Evolutionary conservation across 2,888 invertebrate species (phyloP).

Genomic region (Tuta absoluta): DNA sequence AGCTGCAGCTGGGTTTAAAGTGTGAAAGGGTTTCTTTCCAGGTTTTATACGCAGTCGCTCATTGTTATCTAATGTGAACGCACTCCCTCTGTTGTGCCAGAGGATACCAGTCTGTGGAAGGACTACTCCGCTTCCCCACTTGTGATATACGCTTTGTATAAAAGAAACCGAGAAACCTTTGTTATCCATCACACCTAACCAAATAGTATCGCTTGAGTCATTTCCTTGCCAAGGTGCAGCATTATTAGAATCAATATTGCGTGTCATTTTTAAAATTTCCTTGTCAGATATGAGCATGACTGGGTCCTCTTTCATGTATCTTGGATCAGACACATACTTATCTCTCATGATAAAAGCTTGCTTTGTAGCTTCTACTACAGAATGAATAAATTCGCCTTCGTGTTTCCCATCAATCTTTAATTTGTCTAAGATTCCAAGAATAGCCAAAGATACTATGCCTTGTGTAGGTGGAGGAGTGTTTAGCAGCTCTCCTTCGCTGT

Average conservation of each 20-base stretch:
- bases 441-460: conserved; percentile 62
- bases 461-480: conserved; percentile 75
- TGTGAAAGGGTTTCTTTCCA: conserved; percentile 70
- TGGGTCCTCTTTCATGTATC: conserved; percentile 58
- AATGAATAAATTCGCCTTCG: conserved; percentile 66
- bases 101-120: conserved; percentile 69
- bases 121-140: conserved; percentile 65
- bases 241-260: conserved; percentile 43
- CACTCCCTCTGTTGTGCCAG: conserved; percentile 68
- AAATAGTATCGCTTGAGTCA: conserved; percentile 68
- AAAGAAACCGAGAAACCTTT: conserved; percentile 73
- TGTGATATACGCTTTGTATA: conserved; percentile 67
- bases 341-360: conserved; percentile 58
- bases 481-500: conserved; percentile 60
- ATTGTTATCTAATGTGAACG: conserved; percentile 55
- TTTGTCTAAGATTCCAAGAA: conserved; percentile 66
- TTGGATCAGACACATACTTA: conserved; percentile 64
- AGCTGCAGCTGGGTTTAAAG: conserved; percentile 68
- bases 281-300: conserved; percentile 51
- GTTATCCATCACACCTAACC: conserved; percentile 72
- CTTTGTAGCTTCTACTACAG: conserved; percentile 66
- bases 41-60: conserved; percentile 58
- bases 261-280: conserved; percentile 55
- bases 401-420: conserved; percentile 59
- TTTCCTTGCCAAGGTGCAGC: conserved; percentile 45